phyloP scores from a whole-genome alignment of 2,797 vertebrate species.

The Neosilurus mollespiculum region DNA sequence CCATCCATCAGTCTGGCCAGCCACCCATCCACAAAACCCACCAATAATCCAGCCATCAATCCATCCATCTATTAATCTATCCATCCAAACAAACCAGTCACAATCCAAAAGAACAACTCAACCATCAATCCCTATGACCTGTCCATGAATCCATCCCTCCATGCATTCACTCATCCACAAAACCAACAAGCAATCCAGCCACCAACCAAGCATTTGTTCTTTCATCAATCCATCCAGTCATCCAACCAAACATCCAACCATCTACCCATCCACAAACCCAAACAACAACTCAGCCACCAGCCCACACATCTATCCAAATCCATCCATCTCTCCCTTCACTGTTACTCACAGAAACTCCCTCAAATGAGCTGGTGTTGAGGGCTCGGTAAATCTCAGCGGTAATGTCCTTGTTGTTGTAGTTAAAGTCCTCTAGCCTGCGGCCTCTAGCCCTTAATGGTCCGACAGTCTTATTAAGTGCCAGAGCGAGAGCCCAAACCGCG shows the following conservation, averaged over 20 bases:
- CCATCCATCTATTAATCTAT: neutral
- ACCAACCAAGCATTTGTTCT: neutral
- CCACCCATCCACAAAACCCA: neutral
- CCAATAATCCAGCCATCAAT: neutral
- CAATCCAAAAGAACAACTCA: too few species aligned
- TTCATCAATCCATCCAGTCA: neutral
- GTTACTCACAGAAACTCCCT: conserved; percentile 86
- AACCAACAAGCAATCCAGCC: neutral
- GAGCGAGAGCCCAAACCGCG: conserved; percentile 90
- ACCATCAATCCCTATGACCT: neutral
- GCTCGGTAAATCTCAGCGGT: conserved; percentile 93
- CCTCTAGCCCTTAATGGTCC: conserved; percentile 82
- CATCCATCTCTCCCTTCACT: neutral
- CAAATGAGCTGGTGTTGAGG: conserved; percentile 94
- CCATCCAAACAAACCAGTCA: neutral
- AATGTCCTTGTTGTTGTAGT: conserved; percentile 95
- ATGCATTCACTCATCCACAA: neutral
- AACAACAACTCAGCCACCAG: neutral
- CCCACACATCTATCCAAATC: neutral
- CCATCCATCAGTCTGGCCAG: too few species aligned
- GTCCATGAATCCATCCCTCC: neutral
- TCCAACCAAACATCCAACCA: neutral
- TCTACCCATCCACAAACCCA: neutral
- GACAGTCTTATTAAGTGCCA: conserved; percentile 93
- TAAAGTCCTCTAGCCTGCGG: conserved; percentile 89